Percentiles rank a stretch among this genome's conserved stretches.
Conservation (phyloP, 2,113 vertebrate genomes). For the Silurus asotus region DNA sequence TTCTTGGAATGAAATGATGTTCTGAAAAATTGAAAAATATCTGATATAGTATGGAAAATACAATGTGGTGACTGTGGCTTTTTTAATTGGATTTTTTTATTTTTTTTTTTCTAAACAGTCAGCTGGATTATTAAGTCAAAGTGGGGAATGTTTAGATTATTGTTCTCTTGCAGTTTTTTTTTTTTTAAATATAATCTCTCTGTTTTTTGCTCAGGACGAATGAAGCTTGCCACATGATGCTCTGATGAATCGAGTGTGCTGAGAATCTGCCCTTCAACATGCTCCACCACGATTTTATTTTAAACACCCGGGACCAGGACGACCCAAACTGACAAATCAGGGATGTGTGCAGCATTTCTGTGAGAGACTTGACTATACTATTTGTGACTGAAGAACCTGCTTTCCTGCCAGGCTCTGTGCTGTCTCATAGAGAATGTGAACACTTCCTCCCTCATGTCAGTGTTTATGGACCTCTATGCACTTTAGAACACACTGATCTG, state of each 20-base stretch:
- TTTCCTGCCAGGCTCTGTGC: constrained; percentile 8
- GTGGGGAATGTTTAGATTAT: not conserved
- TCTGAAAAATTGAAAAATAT: too few species aligned
- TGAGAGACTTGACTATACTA: constrained; percentile 5
- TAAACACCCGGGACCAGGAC: not conserved
- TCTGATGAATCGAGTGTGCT: not conserved
- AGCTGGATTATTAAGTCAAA: not conserved
- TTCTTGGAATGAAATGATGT: not conserved
- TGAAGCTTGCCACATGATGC: constrained; percentile 71
- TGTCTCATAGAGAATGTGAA: constrained; percentile 41
- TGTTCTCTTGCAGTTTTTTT: not conserved
- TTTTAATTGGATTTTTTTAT: not conserved
- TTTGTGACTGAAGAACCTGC: constrained; percentile 4
- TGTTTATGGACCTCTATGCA: constrained; percentile 68
- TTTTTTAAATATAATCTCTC: not conserved
- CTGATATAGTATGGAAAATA: not conserved
- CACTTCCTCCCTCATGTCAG: constrained; percentile 55
- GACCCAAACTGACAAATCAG: constrained; percentile 36
- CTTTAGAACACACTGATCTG: constrained; percentile 63
- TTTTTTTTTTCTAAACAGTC: not conserved
- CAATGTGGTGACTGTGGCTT: not conserved
- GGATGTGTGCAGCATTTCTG: constrained; percentile 12
- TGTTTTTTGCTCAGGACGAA: constrained; percentile 64
- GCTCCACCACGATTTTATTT: constrained; percentile 11
- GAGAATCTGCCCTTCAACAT: constrained; percentile 43